A percentile compares a stretch with the other conserved stretches of the same genome.
These are phyloP conservation scores for Ethmia dodecea DNA, from an alignment of 2,888 invertebrate genomes.

Conservation along the genomic window DNA sequence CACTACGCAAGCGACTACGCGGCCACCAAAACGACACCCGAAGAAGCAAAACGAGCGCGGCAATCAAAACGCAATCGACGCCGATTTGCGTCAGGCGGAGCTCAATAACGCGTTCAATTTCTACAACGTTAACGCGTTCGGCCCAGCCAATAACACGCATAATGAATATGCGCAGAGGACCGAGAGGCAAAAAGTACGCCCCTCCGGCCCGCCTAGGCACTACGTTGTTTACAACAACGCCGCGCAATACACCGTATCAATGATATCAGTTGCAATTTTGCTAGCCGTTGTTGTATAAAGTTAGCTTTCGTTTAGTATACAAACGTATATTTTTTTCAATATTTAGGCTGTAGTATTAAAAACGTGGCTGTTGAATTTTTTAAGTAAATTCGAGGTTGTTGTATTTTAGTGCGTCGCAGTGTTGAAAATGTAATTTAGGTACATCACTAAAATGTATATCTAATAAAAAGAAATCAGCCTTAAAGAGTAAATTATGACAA, in stretches of 20 bases:
- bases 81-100: constrained; percentile 52
- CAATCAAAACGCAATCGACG: constrained; percentile 58
- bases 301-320: too few species aligned
- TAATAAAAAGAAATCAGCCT: constrained; percentile 36
- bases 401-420: constrained; percentile 22
- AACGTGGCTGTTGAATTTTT: constrained; percentile 73
- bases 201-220: constrained; percentile 56
- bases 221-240: constrained; percentile 49
- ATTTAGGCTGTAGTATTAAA: constrained; percentile 56
- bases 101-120: constrained; percentile 58
- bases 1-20: constrained; percentile 44
- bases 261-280: constrained; percentile 8
- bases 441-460: constrained; percentile 27
- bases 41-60: constrained; percentile 47
- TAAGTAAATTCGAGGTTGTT: constrained; percentile 62
- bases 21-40: constrained; percentile 54
- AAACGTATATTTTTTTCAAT: constrained; percentile 17
- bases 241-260: constrained; percentile 10
- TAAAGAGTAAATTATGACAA: constrained; percentile 54
- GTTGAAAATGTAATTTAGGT: constrained; percentile 7
- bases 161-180: constrained; percentile 62
- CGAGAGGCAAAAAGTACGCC: constrained; percentile 64
- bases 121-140: constrained; percentile 47
- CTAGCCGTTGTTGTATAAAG: constrained; percentile 29
- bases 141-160: constrained; percentile 43